Percentiles rank a stretch among this genome's conserved stretches.
phyloP scores from a whole-genome alignment of 2,888 invertebrate genomes.

The Azorinus chamasolen region DNA sequence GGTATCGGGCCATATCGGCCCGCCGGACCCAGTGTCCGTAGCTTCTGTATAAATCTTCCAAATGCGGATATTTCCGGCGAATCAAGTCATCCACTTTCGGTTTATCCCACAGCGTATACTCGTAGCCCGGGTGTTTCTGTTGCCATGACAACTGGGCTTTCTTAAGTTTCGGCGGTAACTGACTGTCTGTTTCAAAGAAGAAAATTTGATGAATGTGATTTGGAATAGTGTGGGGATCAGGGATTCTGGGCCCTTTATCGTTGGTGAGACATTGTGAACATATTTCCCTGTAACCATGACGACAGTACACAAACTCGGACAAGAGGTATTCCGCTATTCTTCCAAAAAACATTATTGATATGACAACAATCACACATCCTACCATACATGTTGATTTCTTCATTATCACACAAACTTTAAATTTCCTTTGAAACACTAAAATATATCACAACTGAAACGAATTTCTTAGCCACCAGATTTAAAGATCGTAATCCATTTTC shows the following conservation, averaged over 20 bases:
- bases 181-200: slow-evolving; percentile 35
- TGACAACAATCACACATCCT: neutral
- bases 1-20: slow-evolving; percentile 40
- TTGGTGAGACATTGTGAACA: neutral
- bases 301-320: slow-evolving; percentile 8
- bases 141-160: slow-evolving; percentile 25
- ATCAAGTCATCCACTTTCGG: slow-evolving; percentile 27
- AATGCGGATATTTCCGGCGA: slow-evolving; percentile 10
- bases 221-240: slow-evolving; percentile 7
- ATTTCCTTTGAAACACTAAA: too few relatives aligned
- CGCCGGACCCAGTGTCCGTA: slow-evolving; percentile 45
- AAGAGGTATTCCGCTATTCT: slow-evolving; percentile 8
- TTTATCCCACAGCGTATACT: slow-evolving; percentile 37
- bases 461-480: too few relatives aligned
- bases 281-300: slow-evolving; percentile 1
- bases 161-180: slow-evolving; percentile 19
- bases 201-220: slow-evolving; percentile 42
- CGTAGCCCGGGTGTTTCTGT: slow-evolving; percentile 17
- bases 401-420: too few relatives aligned
- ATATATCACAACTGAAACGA: too few relatives aligned
- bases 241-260: neutral
- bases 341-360: slow-evolving; percentile 3
- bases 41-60: slow-evolving; percentile 15
- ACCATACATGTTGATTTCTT: neutral
- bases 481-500: too few relatives aligned